Evolutionary conservation across 2,113 vertebrate genomes (phyloP), one percentile per base, ranked within the genome.

Genomic region (Scomber scombrus): DNA sequence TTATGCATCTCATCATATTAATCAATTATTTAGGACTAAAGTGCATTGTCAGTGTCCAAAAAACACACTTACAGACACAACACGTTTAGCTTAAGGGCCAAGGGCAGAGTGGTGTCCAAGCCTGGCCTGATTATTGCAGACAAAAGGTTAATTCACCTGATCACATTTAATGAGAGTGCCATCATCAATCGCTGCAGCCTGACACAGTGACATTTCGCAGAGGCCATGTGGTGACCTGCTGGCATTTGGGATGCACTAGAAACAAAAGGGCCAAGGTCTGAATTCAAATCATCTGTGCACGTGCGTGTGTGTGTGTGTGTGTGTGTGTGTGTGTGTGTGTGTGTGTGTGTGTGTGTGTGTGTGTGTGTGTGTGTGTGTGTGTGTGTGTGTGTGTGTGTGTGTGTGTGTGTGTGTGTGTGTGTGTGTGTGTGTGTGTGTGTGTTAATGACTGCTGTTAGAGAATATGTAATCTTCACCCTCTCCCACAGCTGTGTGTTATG

Each of bases 61-160:
- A 21, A 63, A 34, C 19, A 13, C 18, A 46, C 1, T 52, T 6
- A 11, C 3, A 69, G 5, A 29, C 3, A 21, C 31, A 54, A 12
- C 65, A 47, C 51, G 1, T 21, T n/a, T 34, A 69, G 34, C 45
- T 29, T 21, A 10, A 43, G 69, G 67, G 71, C 16, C 1, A 0
- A 78, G 67, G 81, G 62, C 74, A 68, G 60, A 73, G 57, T 46
- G 74, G 57, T 60, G 75, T 73, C 71, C 81, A 19, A 40, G 46
- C 70, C 51, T 6, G 19, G 21, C 16, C 71, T 45, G 66, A 77
- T 82, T 31, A 0, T 61, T 62, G 16, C 75, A 78, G 81, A 87
- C 84, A 75, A 85, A 90, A 94, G 92, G 91, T 91, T 91, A 92
- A 92, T 89, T 89, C 84, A 86, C 69, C 82, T 90, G 90, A 94